Base-by-base conservation (phyloP, 2,888 invertebrate genomes). In the Dicycla oo region DNA sequence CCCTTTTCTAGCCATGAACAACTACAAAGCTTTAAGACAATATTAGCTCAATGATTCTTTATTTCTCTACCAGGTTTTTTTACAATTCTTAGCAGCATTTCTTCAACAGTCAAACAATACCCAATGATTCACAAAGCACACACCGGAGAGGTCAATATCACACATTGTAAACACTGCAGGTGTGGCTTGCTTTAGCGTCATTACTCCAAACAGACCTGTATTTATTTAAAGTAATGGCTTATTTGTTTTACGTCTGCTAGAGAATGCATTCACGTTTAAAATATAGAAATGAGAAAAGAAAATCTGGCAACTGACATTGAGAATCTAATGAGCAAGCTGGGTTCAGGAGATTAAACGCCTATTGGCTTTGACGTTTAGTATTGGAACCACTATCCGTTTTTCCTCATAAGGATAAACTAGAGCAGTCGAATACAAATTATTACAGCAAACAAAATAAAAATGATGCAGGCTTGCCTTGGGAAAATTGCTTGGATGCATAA, bases 141-240 rank as follows among this genome's bases (percentile, higher is more conserved):
- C 62, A 67, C 7, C 2, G n/a, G 8, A n/a, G 56, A 69, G 82
- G 76, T 84, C 79, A 83, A 63, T 84, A 75, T 65, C 84, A 75
- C 69, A 56, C 56, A 64, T 11, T 56, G 82, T 69, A 72, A 76
- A 78, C 65, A 69, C n/a, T 30, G 57, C 66, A 78, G 26, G 26
- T 56, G 40, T 57, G 40, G 18, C 26, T 77, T 43, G 67, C 45
- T 74, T 73, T 68, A 43, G 49, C 61, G 67, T 51, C 65, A 54
- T 51, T 69, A 71, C 64, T 38, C 26, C 62, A 76, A 83, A 80
- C 77, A 65, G 34, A 69, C 26, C 40, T 54, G 68, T 82, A 72
- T 69, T 75, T 81, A 54, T 73, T 67, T 53, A 68, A 64, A 62
- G 49, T 66, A 73, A 30, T 49, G 34, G 66, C 23, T 54, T 81